Percentiles rank a stretch among this genome's conserved stretches.
Evolutionary conservation across 2,888 invertebrate genomes (phyloP).

Genomic region (Scaptomyza flava): DNA sequence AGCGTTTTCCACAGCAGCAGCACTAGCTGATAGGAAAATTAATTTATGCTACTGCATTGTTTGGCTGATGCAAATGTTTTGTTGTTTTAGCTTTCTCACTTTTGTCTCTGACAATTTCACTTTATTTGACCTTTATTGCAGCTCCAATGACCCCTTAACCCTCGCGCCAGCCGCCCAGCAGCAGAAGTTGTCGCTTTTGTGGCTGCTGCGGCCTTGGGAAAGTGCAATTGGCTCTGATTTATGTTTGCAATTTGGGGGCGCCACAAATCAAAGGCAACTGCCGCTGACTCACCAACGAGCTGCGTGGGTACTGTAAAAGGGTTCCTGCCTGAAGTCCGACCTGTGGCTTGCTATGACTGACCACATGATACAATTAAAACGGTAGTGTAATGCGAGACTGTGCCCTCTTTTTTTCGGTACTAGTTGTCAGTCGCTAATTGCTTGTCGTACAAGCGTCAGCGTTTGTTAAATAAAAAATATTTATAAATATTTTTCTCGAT

Average conservation of each 20-base stretch:
- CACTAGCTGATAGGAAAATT: constrained; percentile 64
- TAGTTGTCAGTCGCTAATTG: no score
- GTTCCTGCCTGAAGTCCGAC: constrained; percentile 35
- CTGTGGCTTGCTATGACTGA: constrained; percentile 23
- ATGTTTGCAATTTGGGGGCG: constrained; percentile 50
- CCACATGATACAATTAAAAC: no score
- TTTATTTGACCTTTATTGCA: constrained; percentile 70
- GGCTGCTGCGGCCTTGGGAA: constrained; percentile 69
- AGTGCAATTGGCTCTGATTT: constrained; percentile 67
- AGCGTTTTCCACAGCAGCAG: constrained; percentile 58
- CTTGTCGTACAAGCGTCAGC: no score
- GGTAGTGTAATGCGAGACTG: no score
- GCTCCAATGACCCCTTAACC: neutral
- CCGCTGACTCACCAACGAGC: constrained; percentile 58
- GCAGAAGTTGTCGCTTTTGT: constrained; percentile 24
- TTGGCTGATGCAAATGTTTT: constrained; percentile 14
- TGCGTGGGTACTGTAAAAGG: constrained; percentile 20
- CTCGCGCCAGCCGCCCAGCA: neutral
- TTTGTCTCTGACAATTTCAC: constrained; percentile 73
- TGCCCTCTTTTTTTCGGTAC: no score
- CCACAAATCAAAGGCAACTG: constrained; percentile 76
- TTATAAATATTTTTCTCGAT: constrained; percentile 86
- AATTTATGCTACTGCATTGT: constrained; percentile 65
- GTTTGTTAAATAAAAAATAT: constrained; percentile 86
- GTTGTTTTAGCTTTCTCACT: constrained; percentile 69